Evolutionary conservation across 2,797 vertebrate species (phyloP), one percentile per base, ranked within the genome.

Genomic region (Lagodon rhomboides): DNA sequence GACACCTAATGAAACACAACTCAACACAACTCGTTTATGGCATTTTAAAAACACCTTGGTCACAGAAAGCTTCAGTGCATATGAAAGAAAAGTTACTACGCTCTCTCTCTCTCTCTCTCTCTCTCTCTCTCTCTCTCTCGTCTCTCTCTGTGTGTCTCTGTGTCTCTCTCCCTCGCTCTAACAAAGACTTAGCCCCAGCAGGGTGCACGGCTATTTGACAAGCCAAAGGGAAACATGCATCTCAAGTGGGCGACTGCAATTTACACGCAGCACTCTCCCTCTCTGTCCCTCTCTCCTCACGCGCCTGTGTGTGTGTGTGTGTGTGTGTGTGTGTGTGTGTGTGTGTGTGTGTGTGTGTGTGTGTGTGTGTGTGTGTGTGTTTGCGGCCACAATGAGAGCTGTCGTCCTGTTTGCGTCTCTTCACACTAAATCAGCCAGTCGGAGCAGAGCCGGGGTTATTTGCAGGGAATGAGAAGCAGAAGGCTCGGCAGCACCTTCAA

Each of bases 201-300:
- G 85, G 89, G 85, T 73, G 91, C 91, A 73, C 53, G 77, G 89
- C 83, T 88, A 84, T 91, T 88, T 91, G 88, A 91, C 91, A 90
- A 89, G 89, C 83, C 88, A 82, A 94, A 90, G 87, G 85, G 88
- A 92, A 92, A 92, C 91, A 93, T 88, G 88, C 89, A 93, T 94
- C 87, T 92, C 85, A 92, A 91, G 87, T 92, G 85, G 87, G 82
- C 82, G 79, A 80, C 82, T 87, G 89, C 88, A 89, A 92, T 92
- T 89, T 87, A 85, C 80, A 82, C 79, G 67, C 84, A 80, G 54
- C 74, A 11, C 13, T 65, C 79, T 65, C 79, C 62, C 76, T 22
- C 63, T 65, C 23, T 50, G 13, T 66, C 30, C 60, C 41, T 56
- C 22, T 46, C 12, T 46, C 22, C 22, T 25, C 13, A 25, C n/a